These are phyloP conservation scores for Festucalex cinctus DNA, from an alignment of 2,113 vertebrate species.

Conservation along the genomic window DNA sequence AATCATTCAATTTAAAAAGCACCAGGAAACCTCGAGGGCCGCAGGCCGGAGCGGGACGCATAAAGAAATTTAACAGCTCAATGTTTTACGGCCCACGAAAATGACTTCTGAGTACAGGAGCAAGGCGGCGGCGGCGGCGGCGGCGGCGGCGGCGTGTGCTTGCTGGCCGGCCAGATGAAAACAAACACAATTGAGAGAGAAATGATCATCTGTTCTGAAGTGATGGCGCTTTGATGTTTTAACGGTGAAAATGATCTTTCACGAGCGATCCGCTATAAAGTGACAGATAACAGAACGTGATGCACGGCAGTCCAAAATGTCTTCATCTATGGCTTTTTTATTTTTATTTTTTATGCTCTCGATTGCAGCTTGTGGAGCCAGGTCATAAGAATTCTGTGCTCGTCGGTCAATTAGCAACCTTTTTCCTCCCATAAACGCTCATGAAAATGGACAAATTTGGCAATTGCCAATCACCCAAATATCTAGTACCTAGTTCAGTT, in stretches of 20 bases:
- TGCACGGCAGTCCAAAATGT: too few relatives aligned
- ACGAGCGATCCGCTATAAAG: too few relatives aligned
- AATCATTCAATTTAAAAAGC: slow-evolving; percentile 77
- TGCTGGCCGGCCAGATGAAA: slow-evolving; percentile 15
- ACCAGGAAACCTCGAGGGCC: slow-evolving; percentile 64
- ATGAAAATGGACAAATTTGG: too few relatives aligned
- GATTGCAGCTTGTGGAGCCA: too few relatives aligned
- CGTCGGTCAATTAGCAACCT: too few relatives aligned
- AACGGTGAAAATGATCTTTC: background rate
- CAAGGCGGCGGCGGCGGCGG: slow-evolving; percentile 9
- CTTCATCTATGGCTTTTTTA: too few relatives aligned
- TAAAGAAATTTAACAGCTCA: slow-evolving; percentile 75
- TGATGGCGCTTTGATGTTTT: background rate
- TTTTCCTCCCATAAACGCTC: too few relatives aligned
- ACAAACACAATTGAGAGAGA: slow-evolving; percentile 11
- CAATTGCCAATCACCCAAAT: too few relatives aligned
- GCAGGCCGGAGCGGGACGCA: slow-evolving; percentile 54
- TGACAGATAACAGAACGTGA: too few relatives aligned
- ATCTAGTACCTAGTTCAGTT: too few relatives aligned
- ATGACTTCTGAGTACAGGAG: slow-evolving; percentile 65
- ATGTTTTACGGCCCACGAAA: slow-evolving; percentile 69
- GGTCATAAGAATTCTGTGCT: too few relatives aligned
- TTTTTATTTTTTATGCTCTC: too few relatives aligned
- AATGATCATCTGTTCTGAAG: background rate
- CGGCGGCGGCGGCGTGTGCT: slow-evolving; percentile 14